Evolutionary conservation across 1,140 invertebrate genomes (phyloP), one percentile per base, ranked within the genome.

Genomic region (Euura lappo): DNA sequence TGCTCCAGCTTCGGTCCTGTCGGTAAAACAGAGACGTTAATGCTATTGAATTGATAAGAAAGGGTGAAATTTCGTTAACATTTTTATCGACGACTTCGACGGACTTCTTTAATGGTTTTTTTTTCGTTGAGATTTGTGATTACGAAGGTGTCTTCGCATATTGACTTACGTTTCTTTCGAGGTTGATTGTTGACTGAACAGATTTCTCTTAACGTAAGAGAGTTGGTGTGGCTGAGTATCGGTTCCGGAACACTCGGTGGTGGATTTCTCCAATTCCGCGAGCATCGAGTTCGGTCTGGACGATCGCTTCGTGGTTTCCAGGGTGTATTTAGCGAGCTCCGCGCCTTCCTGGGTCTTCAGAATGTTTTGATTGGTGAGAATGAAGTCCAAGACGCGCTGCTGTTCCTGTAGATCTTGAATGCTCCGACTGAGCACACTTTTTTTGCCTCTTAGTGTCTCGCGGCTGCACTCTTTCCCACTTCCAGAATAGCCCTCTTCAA

Each of bases 401-500:
- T 83, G 78, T 47, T 86, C 82, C 47, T 86, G 82, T n/a, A 86
- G 82, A 69, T 83, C 75, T 1, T 85, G 79, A 11, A 86, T 85
- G 11, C 81, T 84, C 3, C 75, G 82, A 77, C 79, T 83, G 2
- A 86, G 77, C 3, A 81, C 69, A 43, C 78, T 75, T 65, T 85
- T 84, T 44, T 79, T 84, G 46, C 78, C 76, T 6, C 74, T 45
- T 4, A 81, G 72, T 0, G 74, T 47, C n/a, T 73, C 66, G 8
- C 75, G 8, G 79, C 72, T 6, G 2, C 3, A 11, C 8, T 60
- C 10, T 3, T 2, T 74, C 45, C 0, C 77, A 71, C 6, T 72
- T 11, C 69, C 28, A 11, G 44, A 69, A 0, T 65, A 68, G 8
- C 4, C 6, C 7, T 70, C 45, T 6, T 70, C 45, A 28, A 72